Conservation (phyloP, 2,113 vertebrate species). For the Misgurnus anguillicaudatus region DNA sequence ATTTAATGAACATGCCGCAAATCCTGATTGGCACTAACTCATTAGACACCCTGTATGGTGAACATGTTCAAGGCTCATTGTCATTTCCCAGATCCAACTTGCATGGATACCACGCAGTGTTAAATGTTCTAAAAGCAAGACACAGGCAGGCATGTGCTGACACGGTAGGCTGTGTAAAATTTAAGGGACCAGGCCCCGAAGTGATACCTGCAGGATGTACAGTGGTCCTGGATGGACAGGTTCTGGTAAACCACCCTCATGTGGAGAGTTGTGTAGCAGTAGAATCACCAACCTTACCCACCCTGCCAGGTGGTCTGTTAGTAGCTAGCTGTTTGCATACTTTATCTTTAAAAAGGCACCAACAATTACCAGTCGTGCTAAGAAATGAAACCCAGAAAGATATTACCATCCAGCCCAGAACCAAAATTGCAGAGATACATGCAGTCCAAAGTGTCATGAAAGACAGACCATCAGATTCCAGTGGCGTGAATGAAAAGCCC, state of each 20-base stretch:
- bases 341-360: not conserved
- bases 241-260: not conserved
- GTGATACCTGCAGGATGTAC: not conserved
- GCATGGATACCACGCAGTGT: not conserved
- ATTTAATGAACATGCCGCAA: not conserved
- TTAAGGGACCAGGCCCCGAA: not conserved
- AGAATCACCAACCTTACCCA: not conserved
- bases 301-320: not conserved
- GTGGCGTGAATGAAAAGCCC: not conserved
- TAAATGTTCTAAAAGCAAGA: not conserved
- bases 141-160: not conserved
- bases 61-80: not conserved
- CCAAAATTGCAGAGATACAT: not conserved
- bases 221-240: not conserved
- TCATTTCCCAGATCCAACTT: not conserved
- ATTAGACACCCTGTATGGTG: not conserved
- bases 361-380: not conserved
- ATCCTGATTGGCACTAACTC: conserved; percentile 25
- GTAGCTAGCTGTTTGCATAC: not conserved
- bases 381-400: not conserved
- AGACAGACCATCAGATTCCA: not conserved
- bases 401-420: not conserved
- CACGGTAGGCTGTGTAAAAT: not conserved
- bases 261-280: not conserved
- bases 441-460: not conserved